Evolutionary conservation across 2,797 vertebrate genomes (phyloP).

Genomic region (Limosa lapponica): DNA sequence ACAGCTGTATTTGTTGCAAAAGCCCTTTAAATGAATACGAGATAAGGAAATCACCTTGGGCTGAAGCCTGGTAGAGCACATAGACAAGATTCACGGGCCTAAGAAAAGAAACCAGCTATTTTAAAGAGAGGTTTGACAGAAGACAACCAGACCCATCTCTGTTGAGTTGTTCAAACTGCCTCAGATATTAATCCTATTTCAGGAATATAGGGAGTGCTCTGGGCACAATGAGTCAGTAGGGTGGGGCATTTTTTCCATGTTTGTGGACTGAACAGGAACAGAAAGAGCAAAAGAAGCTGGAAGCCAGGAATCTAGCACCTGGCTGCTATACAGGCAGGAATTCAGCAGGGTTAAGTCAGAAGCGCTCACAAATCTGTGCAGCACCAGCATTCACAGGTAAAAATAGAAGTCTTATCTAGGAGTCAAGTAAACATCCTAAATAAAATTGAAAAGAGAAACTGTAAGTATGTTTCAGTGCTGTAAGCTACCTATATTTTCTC

Average conservation of each 20-base stretch:
- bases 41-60: not conserved
- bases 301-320: slow-evolving; percentile 45
- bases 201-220: slow-evolving; percentile 36
- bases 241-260: slow-evolving; percentile 43
- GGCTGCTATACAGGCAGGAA: slow-evolving; percentile 20
- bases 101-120: not conserved
- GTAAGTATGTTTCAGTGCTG: not conserved
- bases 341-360: not conserved
- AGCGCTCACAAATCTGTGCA: not conserved
- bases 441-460: not conserved
- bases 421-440: not conserved
- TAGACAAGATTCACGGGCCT: not conserved
- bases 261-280: slow-evolving; percentile 31
- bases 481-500: not conserved
- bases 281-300: slow-evolving; percentile 15
- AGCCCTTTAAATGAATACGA: not conserved
- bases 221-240: slow-evolving; percentile 60
- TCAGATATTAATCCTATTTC: slow-evolving; percentile 43
- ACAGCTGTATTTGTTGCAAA: slow-evolving; percentile 17
- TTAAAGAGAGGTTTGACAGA: not conserved
- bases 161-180: not conserved
- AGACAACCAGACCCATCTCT: slow-evolving; percentile 10
- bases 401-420: not conserved
- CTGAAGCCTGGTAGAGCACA: not conserved
- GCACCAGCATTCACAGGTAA: not conserved